Conservation (phyloP, 2,888 invertebrate species). For the Cheilosia vulpina region DNA sequence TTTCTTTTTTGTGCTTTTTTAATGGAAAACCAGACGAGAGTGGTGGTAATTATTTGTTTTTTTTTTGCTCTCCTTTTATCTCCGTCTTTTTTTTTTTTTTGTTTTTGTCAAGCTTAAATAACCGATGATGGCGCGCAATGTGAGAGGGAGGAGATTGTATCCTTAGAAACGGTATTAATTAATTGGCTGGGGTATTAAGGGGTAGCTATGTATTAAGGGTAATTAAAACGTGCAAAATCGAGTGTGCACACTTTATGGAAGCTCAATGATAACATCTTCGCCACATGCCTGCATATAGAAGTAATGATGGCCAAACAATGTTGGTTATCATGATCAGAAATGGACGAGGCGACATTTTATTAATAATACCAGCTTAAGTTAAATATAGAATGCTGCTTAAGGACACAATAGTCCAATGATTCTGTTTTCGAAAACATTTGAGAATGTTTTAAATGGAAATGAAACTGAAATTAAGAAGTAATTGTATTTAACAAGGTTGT, state of each 20-base stretch:
- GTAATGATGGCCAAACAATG: neutral
- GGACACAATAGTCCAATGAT: too few relatives aligned
- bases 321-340: neutral
- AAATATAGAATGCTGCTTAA: too few relatives aligned
- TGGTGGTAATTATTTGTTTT: conserved; percentile 49
- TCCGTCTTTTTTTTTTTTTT: neutral
- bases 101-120: conserved; percentile 31
- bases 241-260: conserved; percentile 29
- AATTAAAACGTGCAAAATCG: conserved; percentile 59
- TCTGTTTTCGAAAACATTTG: too few relatives aligned
- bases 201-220: conserved; percentile 24
- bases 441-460: too few relatives aligned
- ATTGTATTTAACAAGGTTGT: too few relatives aligned
- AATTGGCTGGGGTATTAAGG: conserved; percentile 7
- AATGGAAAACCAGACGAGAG: conserved; percentile 45
- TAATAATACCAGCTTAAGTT: neutral
- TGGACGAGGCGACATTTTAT: neutral
- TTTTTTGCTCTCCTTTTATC: neutral
- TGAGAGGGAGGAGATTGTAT: conserved; percentile 9
- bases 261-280: conserved; percentile 1
- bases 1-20: neutral
- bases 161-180: conserved; percentile 51
- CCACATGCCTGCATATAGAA: neutral
- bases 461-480: too few relatives aligned
- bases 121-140: conserved; percentile 29